Base-by-base conservation (phyloP, 1,140 invertebrate genomes). In the Pinna nobilis region DNA sequence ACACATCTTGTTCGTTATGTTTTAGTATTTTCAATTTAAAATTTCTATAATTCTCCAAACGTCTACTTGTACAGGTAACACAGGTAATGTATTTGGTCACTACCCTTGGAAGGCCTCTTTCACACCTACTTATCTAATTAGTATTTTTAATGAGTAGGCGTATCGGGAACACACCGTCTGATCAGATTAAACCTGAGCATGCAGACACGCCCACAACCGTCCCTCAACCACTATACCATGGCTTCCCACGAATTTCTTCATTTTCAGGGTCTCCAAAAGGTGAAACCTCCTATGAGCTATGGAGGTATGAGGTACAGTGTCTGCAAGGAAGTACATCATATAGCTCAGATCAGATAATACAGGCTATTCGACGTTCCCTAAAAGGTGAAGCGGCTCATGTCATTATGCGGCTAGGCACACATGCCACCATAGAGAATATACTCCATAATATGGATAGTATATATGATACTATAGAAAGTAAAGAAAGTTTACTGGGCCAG, bases 311-410 rank as follows among this genome's bases (percentile, higher is more conserved):
- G 23, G 50, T 53, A 25, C 9, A 15, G 0, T 53, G 50, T 53
- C 23, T 53, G 50, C n/a, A n/a, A n/a, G 23, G 11, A 23, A 53
- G 23, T 11, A 23, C 11, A 44, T 11, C 23, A 1, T 44, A 63
- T 15, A 25, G 13, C 28, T 18, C 23, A 47, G 49, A 53, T 3
- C 3, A 39, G 47, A n/a, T 51, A 3, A 1, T 23, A 3, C 28
- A 18, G 2, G 37, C 28, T n/a, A 49, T 59, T 51, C 23, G 44
- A 18, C 23, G 47, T 11, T 72, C 50, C 2, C 18, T 65, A 30
- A 41, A 30, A 37, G 71, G 71, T 32, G 33, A 59, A 30, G 64
- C 41, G 7, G 55, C 32, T 15, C n/a, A 32, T 18, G 25, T 51
- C 11, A 23, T 55, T 3, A 60, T 51, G 71, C 1, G 33, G n/a